Evolutionary conservation across 2,113 vertebrate species (phyloP).

Genomic region (Perccottus glenii): DNA sequence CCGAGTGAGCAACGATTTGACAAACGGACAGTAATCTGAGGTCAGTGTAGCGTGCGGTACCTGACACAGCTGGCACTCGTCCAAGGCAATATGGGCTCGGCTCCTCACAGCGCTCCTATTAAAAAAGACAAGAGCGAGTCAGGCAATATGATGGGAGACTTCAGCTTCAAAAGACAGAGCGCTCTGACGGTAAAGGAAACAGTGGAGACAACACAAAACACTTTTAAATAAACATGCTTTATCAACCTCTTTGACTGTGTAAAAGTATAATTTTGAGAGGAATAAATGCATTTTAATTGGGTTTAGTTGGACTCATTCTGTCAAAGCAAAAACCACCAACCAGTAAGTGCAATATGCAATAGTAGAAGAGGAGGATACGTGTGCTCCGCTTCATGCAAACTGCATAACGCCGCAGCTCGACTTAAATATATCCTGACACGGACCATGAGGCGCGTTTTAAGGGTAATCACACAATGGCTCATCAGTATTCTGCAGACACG

Average conservation of each 20-base stretch:
- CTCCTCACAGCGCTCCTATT: constrained; percentile 41
- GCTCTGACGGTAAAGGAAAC: not conserved
- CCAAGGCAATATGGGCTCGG: constrained; percentile 34
- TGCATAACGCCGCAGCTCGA: constrained; percentile 2
- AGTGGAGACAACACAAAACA: not conserved
- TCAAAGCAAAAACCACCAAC: constrained; percentile 28
- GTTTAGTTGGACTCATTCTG: constrained; percentile 32
- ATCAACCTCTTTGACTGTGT: not conserved
- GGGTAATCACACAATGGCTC: constrained; percentile 47
- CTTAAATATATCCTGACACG: constrained; percentile 37
- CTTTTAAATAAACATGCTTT: constrained; percentile 4
- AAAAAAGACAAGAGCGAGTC: constrained; percentile 22
- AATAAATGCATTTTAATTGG: constrained; percentile 28
- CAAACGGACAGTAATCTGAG: constrained; percentile 41
- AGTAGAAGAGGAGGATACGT: not conserved
- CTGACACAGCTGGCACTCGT: constrained; percentile 60
- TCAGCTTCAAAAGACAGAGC: constrained; percentile 4
- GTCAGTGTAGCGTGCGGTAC: constrained; percentile 54
- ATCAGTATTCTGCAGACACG: constrained; percentile 61
- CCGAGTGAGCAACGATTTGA: constrained; percentile 61
- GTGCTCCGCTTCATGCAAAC: constrained; percentile 1
- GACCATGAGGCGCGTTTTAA: constrained; percentile 30
- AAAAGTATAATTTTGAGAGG: constrained; percentile 17
- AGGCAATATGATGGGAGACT: constrained; percentile 22
- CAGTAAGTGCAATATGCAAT: not conserved